Evolutionary conservation across 2,113 vertebrate species (phyloP), one percentile per base, ranked within the genome.

Genomic region (Aramus guarauna): DNA sequence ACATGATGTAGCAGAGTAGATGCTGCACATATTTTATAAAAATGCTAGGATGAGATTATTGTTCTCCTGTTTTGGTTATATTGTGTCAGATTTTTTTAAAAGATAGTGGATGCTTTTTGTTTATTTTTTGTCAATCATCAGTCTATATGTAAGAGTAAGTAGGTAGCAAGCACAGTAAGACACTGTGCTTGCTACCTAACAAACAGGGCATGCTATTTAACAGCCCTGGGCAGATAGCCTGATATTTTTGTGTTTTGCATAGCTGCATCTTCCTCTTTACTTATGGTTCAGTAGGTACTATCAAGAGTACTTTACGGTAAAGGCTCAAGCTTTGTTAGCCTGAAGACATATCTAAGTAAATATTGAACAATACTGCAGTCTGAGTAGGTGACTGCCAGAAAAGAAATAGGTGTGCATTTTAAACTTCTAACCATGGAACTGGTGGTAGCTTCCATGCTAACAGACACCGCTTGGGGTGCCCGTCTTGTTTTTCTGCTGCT

Each of bases 381-480:
- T 1, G 1, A 76, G 43, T 10, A 56, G 15, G 34, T 36, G 30
- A 55, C 62, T 72, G 56, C 17, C 43, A 45, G 52, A 91, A 72
- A 63, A 47, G 4, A 75, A 53, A 43, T 7, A 63, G 17, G 3
- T n/a, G 26, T 20, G 21, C 14, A 10, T 88, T 85, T 85, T 22
- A 56, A 67, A 68, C 45, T 60, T 59, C 39, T 79, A 27, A 30
- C 13, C 4, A 0, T 34, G 18, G 47, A 60, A 75, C 20, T 27
- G 16, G 5, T 9, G 4, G 5, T 30, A 68, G 5, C 32, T 78
- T 72, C 69, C 3, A 2, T 36, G 20, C 11, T 47, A 75, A 39
- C 1, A 0, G 18, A 12, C 30, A 43, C 8, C 2, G 1, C 11
- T 39, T 66, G 27, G 11, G 9, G 9, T 76, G 10, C 24, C 11